These are phyloP conservation scores for Corythornis madagascariensis DNA, from an alignment of 2,113 vertebrate species.

Conservation along the genomic window DNA sequence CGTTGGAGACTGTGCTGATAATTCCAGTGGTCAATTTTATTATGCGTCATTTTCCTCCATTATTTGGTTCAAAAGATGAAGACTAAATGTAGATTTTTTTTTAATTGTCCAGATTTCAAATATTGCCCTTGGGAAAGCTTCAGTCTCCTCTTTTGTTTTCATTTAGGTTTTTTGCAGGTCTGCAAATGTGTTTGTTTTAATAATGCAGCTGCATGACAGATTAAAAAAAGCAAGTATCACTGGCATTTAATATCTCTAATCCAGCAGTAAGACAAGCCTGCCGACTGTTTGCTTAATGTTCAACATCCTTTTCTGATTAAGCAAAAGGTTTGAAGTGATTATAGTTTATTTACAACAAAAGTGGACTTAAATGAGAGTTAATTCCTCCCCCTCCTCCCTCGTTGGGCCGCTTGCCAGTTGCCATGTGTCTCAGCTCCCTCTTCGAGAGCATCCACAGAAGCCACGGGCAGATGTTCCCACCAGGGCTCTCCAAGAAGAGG, in stretches of 20 bases:
- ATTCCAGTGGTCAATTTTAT: slow-evolving; percentile 59
- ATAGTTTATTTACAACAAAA: slow-evolving; percentile 76
- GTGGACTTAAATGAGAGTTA: slow-evolving; percentile 70
- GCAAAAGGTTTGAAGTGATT: slow-evolving; percentile 73
- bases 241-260: slow-evolving; percentile 59
- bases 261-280: slow-evolving; percentile 58
- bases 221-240: slow-evolving; percentile 30
- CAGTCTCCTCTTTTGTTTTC: slow-evolving; percentile 56
- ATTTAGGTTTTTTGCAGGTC: slow-evolving; percentile 58
- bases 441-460: slow-evolving; percentile 28
- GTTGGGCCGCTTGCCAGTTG: slow-evolving; percentile 14
- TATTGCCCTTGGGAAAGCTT: slow-evolving; percentile 43
- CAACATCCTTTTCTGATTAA: slow-evolving; percentile 72
- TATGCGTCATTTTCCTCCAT: slow-evolving; percentile 45
- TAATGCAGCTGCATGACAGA: slow-evolving; percentile 64
- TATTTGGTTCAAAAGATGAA: slow-evolving; percentile 61
- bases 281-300: slow-evolving; percentile 56
- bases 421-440: slow-evolving; percentile 49
- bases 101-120: slow-evolving; percentile 31
- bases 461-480: slow-evolving; percentile 24
- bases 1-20: not conserved
- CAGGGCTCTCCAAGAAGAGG: not conserved
- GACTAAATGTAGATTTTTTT: slow-evolving; percentile 35
- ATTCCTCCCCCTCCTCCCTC: slow-evolving; percentile 61
- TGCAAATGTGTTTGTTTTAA: slow-evolving; percentile 68